Base-by-base conservation (phyloP, 2,113 vertebrate species). In the Pogona vitticeps region DNA sequence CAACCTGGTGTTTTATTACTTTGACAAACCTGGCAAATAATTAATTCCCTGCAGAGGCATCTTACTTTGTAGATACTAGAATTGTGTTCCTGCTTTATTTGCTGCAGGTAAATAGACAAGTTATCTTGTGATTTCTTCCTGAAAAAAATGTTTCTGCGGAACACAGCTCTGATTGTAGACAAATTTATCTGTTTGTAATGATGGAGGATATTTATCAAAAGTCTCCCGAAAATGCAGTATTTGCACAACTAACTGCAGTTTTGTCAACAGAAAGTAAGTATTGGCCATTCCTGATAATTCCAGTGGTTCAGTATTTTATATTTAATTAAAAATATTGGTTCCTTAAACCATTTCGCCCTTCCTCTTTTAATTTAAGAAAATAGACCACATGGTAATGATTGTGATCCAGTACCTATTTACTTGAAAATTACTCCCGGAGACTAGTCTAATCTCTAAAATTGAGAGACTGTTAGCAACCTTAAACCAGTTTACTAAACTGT, bases 241-340 rank as follows among this genome's bases (percentile, higher is more conserved):
- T 52, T 76, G 59, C 40, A 36, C 70, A 86, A 33, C 81, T 81
- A 86, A 81, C 85, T 67, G 18, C 58, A 75, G n/a, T 36, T 26
- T 79, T 85, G 17, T 87, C 71, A 9, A 15, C 70, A 76, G 85
- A 76, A 82, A 76, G 85, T 87, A 81, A 13, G 78, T 80, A 70
- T 28, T 80, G n/a, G 38, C 23, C 33, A 56, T 87, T 61, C 3
- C 31, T 67, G n/a, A 82, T 65, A 75, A 56, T 13, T 7, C 17
- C 17, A 63, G 28, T 46, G 17, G 61, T 80, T 31, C 71, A 80
- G 56, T 61, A 73, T 6, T 80, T 72, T 70, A 33, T 14, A 28
- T 80, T 65, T 73, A 33, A 33, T 71, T 26, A 23, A 6, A 71
- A 77, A 21, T 42, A 61, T 63, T 2, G 63, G 73, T 31, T 70